Base-by-base conservation (phyloP, 2,113 vertebrate species). In the Calyptomena viridis region DNA sequence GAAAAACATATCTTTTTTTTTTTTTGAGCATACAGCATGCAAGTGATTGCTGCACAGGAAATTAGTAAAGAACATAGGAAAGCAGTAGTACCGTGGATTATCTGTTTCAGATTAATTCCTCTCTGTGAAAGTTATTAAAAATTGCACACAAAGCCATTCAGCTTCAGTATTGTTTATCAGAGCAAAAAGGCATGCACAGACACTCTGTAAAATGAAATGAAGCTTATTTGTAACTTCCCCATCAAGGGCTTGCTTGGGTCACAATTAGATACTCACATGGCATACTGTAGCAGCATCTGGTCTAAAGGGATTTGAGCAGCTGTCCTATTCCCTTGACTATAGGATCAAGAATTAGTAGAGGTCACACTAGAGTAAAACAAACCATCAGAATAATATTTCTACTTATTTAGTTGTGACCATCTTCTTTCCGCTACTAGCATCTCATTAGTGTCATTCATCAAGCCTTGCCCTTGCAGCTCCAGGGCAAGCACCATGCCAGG, bases 211-310 rank as follows among this genome's bases (percentile, higher is more conserved):
- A 73, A 33, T 3, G 1, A 47, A 85, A 77, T 1, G 2, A 69
- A 88, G 25, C 9, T 35, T 30, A 11, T 50, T 74, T 35, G 7
- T 42, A 42, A 24, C n/a, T 62, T 93, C 52, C 28, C 64, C 23
- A 11, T 24, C 28, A 21, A 64, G 22, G 18, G 33, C 24, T 64
- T 73, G 40, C 39, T 79, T 14, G 47, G 50, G 27, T 55, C 50
- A 55, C 33, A 87, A 30, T 12, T 46, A 71, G 64, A 8, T 39
- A 53, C 33, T 46, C 1, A 3, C 15, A 79, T 0, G 0, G 25
- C 46, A 16, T 23, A 49, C 12, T 30, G 0, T n/a, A 37, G 52
- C 8, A 69, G 23, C 2, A 6, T 27, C n/a, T 35, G 14, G 10
- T 52, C 67, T 67, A 15, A 58, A 59, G 18, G 17, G 23, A 74